Base-by-base conservation (phyloP, 1,140 invertebrate species). In the Brachionus manjavacas region DNA sequence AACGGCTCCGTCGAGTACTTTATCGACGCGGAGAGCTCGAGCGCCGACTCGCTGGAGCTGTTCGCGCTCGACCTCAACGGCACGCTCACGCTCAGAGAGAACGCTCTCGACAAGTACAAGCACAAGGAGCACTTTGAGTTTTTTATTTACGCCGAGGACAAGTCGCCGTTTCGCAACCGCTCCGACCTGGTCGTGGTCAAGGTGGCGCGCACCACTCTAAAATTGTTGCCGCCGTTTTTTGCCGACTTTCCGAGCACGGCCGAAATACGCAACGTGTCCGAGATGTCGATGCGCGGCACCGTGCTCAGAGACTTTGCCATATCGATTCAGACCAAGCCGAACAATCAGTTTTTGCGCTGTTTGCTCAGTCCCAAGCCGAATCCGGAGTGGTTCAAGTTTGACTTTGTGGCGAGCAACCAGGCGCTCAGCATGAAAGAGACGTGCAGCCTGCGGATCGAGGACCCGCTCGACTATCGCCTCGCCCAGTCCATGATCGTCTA, bases 351-450 rank as follows among this genome's bases (percentile, higher is more conserved):
- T 43, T 14, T 81, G 11, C n/a, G 79, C 25, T 81, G 79, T 81
- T 20, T 81, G 14, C 39, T 81, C 6, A 81, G 79, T 46, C 79
- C 79, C 11, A 81, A 81, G 41, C 79, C 79, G 3, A 81, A 60
- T 43, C 79, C 79, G 8, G 79, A 81, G n/a, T 81, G 79, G 79
- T 81, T 81, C 25, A 81, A 81, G 64, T 81, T 64, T 43, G 79
- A 81, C 7, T 35, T 11, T n/a, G 3, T 35, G 4, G 39, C 28
- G n/a, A n/a, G 8, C 11, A 68, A 46, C 23, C 1, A 64, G 20
- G 64, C 11, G 2, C 20, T 81, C 0, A 16, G 12, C 8, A 16
- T 14, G 20, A 81, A 12, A 28, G 79, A 81, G 64, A 25, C 49
- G n/a, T 81, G 79, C 41, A 39, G 39, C 14, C n/a, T 81, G n/a